Conservation (phyloP, 2,888 invertebrate species). For the Salticus scenicus region DNA sequence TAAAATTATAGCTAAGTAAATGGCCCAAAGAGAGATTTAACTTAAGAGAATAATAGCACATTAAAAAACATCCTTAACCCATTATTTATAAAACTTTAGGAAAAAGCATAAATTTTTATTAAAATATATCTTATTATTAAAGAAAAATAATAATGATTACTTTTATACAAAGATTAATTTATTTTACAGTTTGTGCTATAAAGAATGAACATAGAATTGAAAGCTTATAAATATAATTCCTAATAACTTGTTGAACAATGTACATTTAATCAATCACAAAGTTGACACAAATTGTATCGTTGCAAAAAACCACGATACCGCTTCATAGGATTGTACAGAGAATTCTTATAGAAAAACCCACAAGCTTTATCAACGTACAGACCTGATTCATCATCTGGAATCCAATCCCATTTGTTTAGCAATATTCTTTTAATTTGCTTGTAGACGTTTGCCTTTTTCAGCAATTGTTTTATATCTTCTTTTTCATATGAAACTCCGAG, state of each 20-base stretch:
- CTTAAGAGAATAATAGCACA: too few species aligned
- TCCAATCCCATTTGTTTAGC: constrained; percentile 48
- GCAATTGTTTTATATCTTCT: constrained; percentile 25
- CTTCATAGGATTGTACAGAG: constrained; percentile 56
- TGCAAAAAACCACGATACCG: constrained; percentile 33
- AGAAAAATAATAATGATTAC: too few species aligned
- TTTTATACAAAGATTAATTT: too few species aligned
- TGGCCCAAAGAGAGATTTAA: too few species aligned
- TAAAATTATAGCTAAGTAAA: too few species aligned
- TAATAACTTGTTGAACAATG: neutral
- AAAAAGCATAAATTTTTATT: too few species aligned
- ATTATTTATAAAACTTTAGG: too few species aligned
- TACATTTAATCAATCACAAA: constrained; percentile 57
- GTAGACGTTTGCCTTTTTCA: constrained; percentile 32
- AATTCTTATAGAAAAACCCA: constrained; percentile 50
- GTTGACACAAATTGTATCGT: constrained; percentile 52
- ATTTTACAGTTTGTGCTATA: too few species aligned
- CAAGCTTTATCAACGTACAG: constrained; percentile 51
- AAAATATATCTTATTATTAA: too few species aligned
- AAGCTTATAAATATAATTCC: neutral
- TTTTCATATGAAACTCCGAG: constrained; percentile 15
- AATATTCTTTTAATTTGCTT: constrained; percentile 27
- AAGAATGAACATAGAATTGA: too few species aligned
- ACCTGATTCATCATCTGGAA: constrained; percentile 43
- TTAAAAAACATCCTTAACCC: too few species aligned